Conservation (phyloP, 2,888 invertebrate species). For the Nemurella pictetii region DNA sequence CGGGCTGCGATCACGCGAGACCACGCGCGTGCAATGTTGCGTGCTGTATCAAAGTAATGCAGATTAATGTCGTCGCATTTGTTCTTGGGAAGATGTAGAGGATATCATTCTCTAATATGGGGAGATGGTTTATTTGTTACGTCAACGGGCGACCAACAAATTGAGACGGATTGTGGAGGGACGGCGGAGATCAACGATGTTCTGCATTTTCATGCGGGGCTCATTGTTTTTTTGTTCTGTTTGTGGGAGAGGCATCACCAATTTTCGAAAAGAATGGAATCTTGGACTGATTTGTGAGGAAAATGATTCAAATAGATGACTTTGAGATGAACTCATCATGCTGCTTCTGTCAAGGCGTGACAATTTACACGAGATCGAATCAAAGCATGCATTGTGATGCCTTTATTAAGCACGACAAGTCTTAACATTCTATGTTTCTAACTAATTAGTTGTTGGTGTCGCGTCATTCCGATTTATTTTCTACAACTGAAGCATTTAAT, state of each 20-base stretch:
- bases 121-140: conserved; percentile 10
- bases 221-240: not conserved
- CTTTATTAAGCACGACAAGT: too few species aligned
- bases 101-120: conserved; percentile 20
- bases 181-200: conserved; percentile 30
- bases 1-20: not conserved
- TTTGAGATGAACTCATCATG: not conserved
- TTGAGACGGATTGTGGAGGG: conserved; percentile 37
- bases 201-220: conserved; percentile 8
- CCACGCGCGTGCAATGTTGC: conserved; percentile 11
- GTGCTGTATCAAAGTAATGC: conserved; percentile 25
- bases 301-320: not conserved
- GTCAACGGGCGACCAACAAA: conserved; percentile 3
- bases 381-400: not conserved
- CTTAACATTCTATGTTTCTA: too few species aligned
- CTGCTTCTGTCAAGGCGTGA: too few species aligned
- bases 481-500: not conserved
- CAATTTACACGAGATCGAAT: not conserved
- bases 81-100: not conserved
- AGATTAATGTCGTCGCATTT: conserved; percentile 30
- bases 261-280: not conserved
- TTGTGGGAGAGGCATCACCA: not conserved
- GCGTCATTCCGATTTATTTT: not conserved
- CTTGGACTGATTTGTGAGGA: not conserved
- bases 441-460: not conserved